Conservation (phyloP, 1,140 invertebrate genomes). For the Trissolcus basalis region DNA sequence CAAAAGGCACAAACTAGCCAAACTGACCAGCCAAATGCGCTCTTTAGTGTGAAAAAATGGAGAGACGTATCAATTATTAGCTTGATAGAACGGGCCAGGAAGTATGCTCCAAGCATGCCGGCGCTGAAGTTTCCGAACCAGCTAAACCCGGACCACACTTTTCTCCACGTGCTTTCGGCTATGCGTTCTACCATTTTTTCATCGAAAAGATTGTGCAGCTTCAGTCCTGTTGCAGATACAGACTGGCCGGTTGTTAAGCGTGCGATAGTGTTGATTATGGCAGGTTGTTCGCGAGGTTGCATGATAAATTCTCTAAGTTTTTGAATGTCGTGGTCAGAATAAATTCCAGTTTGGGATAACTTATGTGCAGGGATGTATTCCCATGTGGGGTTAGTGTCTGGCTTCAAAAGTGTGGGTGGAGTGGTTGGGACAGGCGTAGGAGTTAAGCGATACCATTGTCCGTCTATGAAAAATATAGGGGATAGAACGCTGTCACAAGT, state of each 20-base stretch:
- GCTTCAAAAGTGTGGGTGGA: conserved; percentile 5
- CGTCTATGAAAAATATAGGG: conserved; percentile 24
- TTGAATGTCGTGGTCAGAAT: too few relatives aligned
- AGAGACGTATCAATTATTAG: conserved; percentile 15
- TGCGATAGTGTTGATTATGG: not conserved
- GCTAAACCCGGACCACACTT: conserved; percentile 23
- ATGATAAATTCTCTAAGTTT: too few relatives aligned
- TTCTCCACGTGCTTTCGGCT: conserved; percentile 9
- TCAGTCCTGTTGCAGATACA: not conserved
- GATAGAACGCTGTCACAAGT: conserved; percentile 26
- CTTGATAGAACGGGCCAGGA: conserved; percentile 22
- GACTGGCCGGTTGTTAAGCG: too few relatives aligned
- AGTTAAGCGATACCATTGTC: conserved; percentile 31
- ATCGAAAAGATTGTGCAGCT: conserved; percentile 23
- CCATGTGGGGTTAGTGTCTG: conserved; percentile 6
- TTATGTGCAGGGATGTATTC: too few relatives aligned
- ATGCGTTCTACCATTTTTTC: conserved; percentile 22
- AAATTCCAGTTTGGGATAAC: too few relatives aligned
- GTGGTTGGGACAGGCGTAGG: not conserved
- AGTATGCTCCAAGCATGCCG: not conserved
- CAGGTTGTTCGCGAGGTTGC: conserved; percentile 1
- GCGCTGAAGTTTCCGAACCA: too few relatives aligned
- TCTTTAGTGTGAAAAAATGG: conserved; percentile 29
- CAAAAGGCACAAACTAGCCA: conserved; percentile 20
- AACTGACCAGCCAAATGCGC: conserved; percentile 33